These are phyloP conservation scores for Lepidurus packardi DNA, from an alignment of 1,140 invertebrate species.

Conservation along the genomic window DNA sequence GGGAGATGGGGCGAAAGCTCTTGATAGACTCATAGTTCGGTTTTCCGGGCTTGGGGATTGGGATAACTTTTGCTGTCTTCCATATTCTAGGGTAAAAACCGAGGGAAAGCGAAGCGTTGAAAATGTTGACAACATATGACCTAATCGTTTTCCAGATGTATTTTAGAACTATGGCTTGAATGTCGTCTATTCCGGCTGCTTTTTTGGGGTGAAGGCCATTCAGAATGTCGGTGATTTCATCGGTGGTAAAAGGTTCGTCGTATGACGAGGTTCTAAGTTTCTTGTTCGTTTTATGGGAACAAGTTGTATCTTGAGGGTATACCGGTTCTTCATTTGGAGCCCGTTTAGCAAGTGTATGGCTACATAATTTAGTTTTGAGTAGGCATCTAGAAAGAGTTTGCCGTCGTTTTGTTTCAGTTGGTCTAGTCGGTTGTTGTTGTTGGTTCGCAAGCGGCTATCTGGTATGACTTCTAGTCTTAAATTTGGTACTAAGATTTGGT, in stretches of 20 bases:
- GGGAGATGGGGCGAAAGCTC: slow-evolving; percentile 25
- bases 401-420: slow-evolving; percentile 11
- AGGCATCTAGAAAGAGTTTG: not conserved
- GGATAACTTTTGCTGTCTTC: not conserved
- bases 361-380: slow-evolving; percentile 20
- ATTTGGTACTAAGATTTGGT: too few species aligned
- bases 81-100: slow-evolving; percentile 13
- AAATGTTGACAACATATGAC: not conserved
- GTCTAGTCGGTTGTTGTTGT: not conserved
- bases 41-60: slow-evolving; percentile 28
- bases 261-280: not conserved
- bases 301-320: not conserved
- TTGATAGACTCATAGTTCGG: not conserved
- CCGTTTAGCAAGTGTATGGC: not conserved
- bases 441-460: not conserved
- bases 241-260: not conserved
- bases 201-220: not conserved
- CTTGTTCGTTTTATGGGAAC: not conserved
- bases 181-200: not conserved
- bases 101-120: slow-evolving; percentile 15
- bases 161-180: not conserved
- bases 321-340: not conserved
- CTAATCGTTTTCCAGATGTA: not conserved
- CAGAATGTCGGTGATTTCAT: not conserved
- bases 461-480: too few species aligned